These are phyloP conservation scores for Rhipidura dahli DNA, from an alignment of 2,113 vertebrate species.

Conservation along the genomic window DNA sequence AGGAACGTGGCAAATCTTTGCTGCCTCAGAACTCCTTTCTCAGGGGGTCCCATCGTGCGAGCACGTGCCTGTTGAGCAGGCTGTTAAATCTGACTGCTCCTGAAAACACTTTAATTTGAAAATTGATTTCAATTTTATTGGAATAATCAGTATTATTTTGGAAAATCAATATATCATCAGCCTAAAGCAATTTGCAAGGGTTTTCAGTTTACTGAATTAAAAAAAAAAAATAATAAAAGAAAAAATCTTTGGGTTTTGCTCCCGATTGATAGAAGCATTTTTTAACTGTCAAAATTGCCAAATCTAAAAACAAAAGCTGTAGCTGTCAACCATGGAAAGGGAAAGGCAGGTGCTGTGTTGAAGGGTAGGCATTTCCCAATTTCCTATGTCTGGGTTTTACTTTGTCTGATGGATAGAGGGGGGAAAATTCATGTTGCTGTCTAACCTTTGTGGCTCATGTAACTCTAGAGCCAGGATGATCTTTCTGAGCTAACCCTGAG, in stretches of 20 bases:
- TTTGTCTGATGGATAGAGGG: not conserved
- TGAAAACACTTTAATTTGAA: not conserved
- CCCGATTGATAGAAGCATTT: not conserved
- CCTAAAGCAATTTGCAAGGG: not conserved
- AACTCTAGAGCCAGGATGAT: not conserved
- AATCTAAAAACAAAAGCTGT: not conserved
- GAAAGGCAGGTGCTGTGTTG: not conserved
- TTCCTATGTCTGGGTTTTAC: not conserved
- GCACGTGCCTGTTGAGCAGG: rapidly evolving
- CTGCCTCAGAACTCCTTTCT: not conserved
- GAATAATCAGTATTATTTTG: constrained; percentile 44
- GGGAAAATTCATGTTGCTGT: not conserved
- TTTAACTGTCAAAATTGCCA: not conserved
- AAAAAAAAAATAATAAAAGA: not conserved
- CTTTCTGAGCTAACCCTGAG: not conserved
- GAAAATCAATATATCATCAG: constrained; percentile 23
- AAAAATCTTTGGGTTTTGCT: not conserved
- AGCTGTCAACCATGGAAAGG: not conserved
- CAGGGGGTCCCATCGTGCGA: rapidly evolving
- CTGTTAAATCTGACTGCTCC: not conserved
- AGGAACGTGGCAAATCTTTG: rapidly evolving
- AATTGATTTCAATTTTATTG: constrained; percentile 39
- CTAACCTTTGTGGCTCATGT: not conserved
- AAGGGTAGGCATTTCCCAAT: not conserved
- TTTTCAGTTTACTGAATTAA: not conserved